phyloP scores from a whole-genome alignment of 2,113 vertebrate species.

The Gila orcuttii region DNA sequence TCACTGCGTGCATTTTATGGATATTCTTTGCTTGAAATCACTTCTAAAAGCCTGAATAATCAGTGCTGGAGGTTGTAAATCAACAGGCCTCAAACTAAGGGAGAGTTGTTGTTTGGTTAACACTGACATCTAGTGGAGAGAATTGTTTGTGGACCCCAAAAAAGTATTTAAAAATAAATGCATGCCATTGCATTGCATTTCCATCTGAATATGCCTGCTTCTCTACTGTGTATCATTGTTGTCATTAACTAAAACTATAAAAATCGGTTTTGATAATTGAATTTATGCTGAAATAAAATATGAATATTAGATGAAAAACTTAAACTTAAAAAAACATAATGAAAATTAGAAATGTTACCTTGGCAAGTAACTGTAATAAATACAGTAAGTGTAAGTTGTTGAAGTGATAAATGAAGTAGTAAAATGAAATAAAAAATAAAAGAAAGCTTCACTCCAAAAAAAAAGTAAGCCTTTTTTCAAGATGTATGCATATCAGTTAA shows the following conservation, averaged over 20 bases:
- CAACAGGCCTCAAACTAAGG: background rate
- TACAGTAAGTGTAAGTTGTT: no score
- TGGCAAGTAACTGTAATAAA: no score
- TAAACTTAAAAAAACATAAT: background rate
- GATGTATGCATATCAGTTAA: no score
- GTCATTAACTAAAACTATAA: background rate
- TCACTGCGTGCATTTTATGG: constrained; percentile 1
- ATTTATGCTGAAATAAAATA: background rate
- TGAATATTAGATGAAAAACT: background rate
- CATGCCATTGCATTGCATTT: background rate
- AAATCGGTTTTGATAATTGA: background rate
- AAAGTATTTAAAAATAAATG: background rate
- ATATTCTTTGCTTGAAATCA: background rate
- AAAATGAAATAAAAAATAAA: no score
- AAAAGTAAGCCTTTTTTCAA: no score
- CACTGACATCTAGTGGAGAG: constrained; percentile 51
- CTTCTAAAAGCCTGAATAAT: background rate
- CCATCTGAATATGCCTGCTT: background rate
- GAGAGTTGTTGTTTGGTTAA: constrained; percentile 8
- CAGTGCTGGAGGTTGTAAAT: background rate
- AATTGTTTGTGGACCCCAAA: background rate
- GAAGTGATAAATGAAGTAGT: no score
- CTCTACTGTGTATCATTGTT: background rate
- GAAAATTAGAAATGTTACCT: background rate
- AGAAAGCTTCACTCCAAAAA: no score